A percentile compares a stretch with the other conserved stretches of the same genome.
Conservation (phyloP, 2,113 vertebrate species). For the Sula dactylatra region DNA sequence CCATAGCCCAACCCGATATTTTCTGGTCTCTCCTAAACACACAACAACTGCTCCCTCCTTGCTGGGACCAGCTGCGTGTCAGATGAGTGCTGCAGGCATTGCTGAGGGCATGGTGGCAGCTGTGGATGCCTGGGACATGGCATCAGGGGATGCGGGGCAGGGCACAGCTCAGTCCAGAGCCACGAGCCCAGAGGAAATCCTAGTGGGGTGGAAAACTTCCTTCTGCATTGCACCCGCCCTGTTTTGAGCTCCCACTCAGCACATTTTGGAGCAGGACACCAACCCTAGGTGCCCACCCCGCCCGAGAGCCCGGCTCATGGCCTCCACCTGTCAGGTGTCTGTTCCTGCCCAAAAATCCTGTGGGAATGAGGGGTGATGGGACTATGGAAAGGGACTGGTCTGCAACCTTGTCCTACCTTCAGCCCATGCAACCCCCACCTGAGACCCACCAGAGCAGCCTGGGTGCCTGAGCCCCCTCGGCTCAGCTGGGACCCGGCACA, state of each 20-base stretch:
- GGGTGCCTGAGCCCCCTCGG: fast-evolving
- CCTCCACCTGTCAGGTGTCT: not conserved
- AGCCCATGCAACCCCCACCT: not conserved
- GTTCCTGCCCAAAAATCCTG: not conserved
- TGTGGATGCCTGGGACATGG: fast-evolving
- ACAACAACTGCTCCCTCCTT: not conserved
- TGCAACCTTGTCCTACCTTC: not conserved
- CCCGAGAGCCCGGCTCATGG: not conserved
- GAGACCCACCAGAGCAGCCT: not conserved
- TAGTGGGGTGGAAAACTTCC: not conserved
- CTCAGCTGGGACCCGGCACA: not conserved
- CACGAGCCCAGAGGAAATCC: fast-evolving
- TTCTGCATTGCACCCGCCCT: not conserved
- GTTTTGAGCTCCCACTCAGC: not conserved
- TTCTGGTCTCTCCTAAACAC: conserved; percentile 26
- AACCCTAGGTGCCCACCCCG: not conserved
- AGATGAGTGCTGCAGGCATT: not conserved
- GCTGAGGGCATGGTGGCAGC: fast-evolving
- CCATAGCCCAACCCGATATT: not conserved
- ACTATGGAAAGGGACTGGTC: not conserved
- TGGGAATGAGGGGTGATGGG: not conserved
- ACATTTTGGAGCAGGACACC: not conserved
- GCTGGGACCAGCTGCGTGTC: not conserved
- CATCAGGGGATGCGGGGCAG: fast-evolving
- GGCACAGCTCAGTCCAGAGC: not conserved